These are phyloP conservation scores for Ormyrus labotus DNA, from an alignment of 2,888 invertebrate species.

Conservation along the genomic window DNA sequence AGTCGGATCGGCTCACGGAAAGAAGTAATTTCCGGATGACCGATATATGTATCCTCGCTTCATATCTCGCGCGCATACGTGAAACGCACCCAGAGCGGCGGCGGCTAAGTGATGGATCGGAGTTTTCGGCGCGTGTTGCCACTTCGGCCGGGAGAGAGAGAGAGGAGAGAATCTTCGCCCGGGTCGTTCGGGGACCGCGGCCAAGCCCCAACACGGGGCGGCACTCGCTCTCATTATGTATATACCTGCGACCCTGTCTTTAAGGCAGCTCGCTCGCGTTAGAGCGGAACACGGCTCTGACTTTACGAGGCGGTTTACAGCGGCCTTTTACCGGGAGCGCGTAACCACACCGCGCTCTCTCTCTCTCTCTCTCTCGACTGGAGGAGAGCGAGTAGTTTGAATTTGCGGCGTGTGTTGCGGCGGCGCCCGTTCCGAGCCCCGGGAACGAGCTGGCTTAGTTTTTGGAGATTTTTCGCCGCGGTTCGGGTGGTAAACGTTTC, in stretches of 20 bases:
- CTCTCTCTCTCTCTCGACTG: too few species aligned
- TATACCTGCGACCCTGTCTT: constrained; percentile 47
- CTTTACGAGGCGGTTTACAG: constrained; percentile 51
- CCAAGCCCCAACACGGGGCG: constrained; percentile 63
- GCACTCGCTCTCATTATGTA: constrained; percentile 62
- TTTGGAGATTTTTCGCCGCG: too few species aligned
- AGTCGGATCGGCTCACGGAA: not conserved
- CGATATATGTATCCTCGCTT: constrained; percentile 28
- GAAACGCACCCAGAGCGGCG: constrained; percentile 16
- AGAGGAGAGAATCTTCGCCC: not conserved
- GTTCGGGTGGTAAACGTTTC: too few species aligned
- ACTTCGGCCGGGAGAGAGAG: not conserved
- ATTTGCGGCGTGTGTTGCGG: too few species aligned
- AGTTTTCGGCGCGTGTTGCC: constrained; percentile 59
- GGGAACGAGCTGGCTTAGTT: too few species aligned
- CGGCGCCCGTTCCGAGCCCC: too few species aligned
- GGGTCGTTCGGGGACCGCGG: constrained; percentile 59
- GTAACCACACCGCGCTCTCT: not conserved
- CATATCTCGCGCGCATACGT: not conserved
- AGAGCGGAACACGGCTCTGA: constrained; percentile 3
- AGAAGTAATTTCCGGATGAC: constrained; percentile 44
- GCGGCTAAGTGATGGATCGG: constrained; percentile 57
- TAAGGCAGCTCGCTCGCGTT: constrained; percentile 11
- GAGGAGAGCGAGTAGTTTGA: too few species aligned
- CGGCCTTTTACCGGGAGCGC: constrained; percentile 2